Evolutionary conservation across 2,797 vertebrate genomes (phyloP).

Genomic region (Enteromius radiatus): DNA sequence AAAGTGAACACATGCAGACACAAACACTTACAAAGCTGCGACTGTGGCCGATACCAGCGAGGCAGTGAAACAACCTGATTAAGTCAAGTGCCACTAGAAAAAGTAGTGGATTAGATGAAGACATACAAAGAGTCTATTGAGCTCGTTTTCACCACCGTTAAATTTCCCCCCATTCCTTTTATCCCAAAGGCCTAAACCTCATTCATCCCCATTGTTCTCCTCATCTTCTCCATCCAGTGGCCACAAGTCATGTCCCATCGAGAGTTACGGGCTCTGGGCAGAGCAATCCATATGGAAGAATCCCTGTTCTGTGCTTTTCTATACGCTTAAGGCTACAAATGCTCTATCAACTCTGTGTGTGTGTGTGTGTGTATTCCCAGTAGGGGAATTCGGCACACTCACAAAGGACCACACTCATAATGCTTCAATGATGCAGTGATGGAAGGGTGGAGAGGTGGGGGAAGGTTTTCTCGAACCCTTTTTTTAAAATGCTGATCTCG

Average conservation of each 20-base stretch:
- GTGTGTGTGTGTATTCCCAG: conserved; percentile 54
- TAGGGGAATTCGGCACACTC: conserved; percentile 28
- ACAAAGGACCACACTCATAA: conserved; percentile 38
- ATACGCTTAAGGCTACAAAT: conserved; percentile 30
- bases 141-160: conserved; percentile 21
- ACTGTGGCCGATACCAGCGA: conserved; percentile 36
- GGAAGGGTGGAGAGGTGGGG: conserved; percentile 12
- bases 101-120: conserved; percentile 34
- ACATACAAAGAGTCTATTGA: conserved; percentile 40
- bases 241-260: not conserved
- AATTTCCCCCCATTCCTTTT: conserved; percentile 5
- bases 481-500: conserved; percentile 38
- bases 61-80: conserved; percentile 20
- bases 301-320: conserved; percentile 26
- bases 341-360: conserved; percentile 8
- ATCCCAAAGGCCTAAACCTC: conserved; percentile 4
- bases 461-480: conserved; percentile 12
- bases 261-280: conserved; percentile 15
- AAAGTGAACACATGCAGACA: conserved; percentile 50
- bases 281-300: conserved; percentile 44
- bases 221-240: conserved; percentile 30
- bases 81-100: conserved; percentile 48
- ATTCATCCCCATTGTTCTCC: conserved; percentile 33
- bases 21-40: conserved; percentile 38
- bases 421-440: conserved; percentile 46